These are phyloP conservation scores for Phasia obesa DNA, from an alignment of 2,888 invertebrate genomes.

Conservation along the genomic window DNA sequence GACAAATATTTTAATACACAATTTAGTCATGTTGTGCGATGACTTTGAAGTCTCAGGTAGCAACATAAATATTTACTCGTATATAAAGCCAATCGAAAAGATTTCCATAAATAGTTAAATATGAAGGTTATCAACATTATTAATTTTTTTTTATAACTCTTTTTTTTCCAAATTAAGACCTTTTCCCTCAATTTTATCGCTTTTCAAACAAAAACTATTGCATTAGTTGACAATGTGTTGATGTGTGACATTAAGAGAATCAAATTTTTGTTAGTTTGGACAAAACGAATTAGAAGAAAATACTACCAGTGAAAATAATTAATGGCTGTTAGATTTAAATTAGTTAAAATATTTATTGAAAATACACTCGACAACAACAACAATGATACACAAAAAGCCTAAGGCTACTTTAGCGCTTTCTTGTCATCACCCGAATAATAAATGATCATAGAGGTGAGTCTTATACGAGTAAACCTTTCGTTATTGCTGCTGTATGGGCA, in stretches of 20 bases:
- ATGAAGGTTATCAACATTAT: not conserved
- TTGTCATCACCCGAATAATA: no score
- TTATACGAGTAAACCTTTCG: no score
- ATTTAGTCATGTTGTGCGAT: constrained; percentile 39
- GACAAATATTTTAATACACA: constrained; percentile 1
- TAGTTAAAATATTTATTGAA: constrained; percentile 1
- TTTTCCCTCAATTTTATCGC: not conserved
- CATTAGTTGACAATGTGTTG: not conserved
- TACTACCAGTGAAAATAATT: not conserved
- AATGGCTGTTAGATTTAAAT: not conserved
- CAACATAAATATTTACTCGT: constrained; percentile 54
- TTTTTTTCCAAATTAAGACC: not conserved
- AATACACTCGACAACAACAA: not conserved
- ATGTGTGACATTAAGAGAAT: not conserved
- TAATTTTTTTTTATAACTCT: constrained; percentile 24
- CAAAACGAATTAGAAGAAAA: not conserved
- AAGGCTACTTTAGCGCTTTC: no score
- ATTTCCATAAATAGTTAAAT: not conserved
- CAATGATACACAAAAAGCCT: no score
- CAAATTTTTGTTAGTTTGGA: not conserved
- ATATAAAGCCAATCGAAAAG: not conserved
- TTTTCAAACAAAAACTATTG: not conserved
- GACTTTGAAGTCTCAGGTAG: constrained; percentile 44
- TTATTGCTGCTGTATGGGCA: no score
- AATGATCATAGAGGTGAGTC: no score